A percentile compares a stretch with the other conserved stretches of the same genome.
Evolutionary conservation across 2,113 vertebrate species (phyloP).

Genomic region (Brienomyrus brachyistius): DNA sequence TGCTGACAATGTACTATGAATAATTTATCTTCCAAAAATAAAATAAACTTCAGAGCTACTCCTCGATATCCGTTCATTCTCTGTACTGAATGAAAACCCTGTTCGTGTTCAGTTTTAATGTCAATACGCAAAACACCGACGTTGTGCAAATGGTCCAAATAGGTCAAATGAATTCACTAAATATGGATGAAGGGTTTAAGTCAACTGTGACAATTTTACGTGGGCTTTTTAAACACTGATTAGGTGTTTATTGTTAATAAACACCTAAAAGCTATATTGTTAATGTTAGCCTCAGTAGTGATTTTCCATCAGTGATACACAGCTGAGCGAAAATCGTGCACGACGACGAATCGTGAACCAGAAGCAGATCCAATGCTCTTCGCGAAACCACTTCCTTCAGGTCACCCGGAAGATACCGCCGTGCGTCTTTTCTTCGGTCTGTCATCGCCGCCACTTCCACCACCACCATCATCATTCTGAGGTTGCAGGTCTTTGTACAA

Average conservation of each 20-base stretch:
- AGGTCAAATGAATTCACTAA: background rate
- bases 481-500: background rate
- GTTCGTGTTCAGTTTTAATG: background rate
- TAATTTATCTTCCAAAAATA: background rate
- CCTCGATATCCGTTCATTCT: background rate
- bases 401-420: conserved; percentile 3
- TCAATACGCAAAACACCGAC: background rate
- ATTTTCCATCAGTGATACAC: background rate
- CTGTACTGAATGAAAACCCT: background rate
- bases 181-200: background rate
- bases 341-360: background rate
- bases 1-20: background rate
- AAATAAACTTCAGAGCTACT: background rate
- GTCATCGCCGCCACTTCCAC: background rate
- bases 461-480: background rate
- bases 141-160: background rate
- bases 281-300: background rate
- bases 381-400: background rate
- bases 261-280: too few relatives aligned
- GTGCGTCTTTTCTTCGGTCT: background rate
- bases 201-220: background rate
- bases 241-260: too few relatives aligned
- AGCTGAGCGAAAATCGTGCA: background rate
- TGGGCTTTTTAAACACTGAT: background rate
- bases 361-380: background rate